phyloP scores from a whole-genome alignment of 2,888 invertebrate species.

The Saturnia pavonia region DNA sequence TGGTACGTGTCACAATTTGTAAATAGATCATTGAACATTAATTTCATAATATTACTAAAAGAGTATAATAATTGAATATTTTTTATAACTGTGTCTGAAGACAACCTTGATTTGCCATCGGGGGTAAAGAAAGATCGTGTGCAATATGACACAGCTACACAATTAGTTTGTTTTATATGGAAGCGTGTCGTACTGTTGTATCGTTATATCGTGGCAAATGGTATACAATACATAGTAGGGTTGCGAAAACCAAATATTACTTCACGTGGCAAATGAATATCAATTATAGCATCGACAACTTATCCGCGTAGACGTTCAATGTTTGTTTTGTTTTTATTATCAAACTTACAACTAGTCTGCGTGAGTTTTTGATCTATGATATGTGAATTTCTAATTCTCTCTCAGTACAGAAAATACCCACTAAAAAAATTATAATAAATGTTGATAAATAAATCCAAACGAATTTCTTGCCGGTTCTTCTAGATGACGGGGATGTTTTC shows the following conservation, averaged over 20 bases:
- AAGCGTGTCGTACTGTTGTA: slow-evolving; percentile 6
- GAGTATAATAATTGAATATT: neutral
- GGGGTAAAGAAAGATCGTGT: slow-evolving; percentile 2
- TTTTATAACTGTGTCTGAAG: neutral
- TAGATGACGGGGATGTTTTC: too few relatives aligned
- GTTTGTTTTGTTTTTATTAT: neutral
- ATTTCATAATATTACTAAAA: neutral
- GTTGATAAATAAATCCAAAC: too few relatives aligned
- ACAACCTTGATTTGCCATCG: slow-evolving; percentile 14
- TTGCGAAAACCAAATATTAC: neutral
- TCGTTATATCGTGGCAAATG: neutral
- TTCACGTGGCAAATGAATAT: neutral
- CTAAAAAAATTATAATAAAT: too few relatives aligned
- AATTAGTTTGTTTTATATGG: slow-evolving; percentile 6
- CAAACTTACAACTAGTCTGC: too few relatives aligned
- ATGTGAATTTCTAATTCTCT: too few relatives aligned
- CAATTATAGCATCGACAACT: neutral
- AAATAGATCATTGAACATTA: neutral
- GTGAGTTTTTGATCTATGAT: too few relatives aligned
- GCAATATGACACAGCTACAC: neutral
- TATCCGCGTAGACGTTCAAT: neutral
- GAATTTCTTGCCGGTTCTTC: too few relatives aligned
- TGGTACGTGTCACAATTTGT: neutral
- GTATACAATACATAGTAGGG: neutral
- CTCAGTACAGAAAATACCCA: too few relatives aligned